Percentiles rank a stretch among this genome's conserved stretches.
These are phyloP conservation scores for Condylura cristata DNA, from an alignment of 2,113 vertebrate species.

Conservation along the genomic window DNA sequence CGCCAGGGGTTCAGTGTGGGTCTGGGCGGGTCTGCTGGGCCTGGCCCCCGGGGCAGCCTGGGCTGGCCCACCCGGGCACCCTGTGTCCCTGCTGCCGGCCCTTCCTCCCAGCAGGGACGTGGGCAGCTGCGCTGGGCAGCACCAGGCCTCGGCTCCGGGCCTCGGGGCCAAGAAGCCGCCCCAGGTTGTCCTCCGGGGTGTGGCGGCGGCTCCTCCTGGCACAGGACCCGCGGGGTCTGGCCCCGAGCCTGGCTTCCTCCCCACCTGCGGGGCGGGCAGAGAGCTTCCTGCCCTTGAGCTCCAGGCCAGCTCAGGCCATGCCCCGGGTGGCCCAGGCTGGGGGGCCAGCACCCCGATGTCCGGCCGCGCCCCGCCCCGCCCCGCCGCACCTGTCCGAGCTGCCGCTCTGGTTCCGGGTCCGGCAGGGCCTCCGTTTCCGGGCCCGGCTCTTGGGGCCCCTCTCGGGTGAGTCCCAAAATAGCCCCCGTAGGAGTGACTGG, in stretches of 20 bases:
- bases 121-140: not conserved
- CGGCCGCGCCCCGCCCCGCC: rapidly evolving
- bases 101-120: not conserved
- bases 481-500: conserved; percentile 85
- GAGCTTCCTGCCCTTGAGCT: not conserved
- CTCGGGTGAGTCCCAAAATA: conserved; percentile 84
- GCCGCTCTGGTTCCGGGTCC: not conserved
- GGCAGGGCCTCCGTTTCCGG: conserved; percentile 25
- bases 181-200: not conserved
- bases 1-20: too few relatives aligned
- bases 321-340: not conserved
- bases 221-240: not conserved
- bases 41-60: not conserved
- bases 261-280: not conserved
- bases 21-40: not conserved
- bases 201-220: rapidly evolving
- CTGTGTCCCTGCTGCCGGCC: not conserved
- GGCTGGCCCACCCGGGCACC: not conserved
- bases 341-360: not conserved
- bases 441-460: conserved; percentile 52
- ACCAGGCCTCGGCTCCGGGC: not conserved
- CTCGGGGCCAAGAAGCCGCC: not conserved
- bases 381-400: not conserved
- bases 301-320: not conserved
- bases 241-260: not conserved